phyloP scores from a whole-genome alignment of 2,888 invertebrate species.

The Drosophila kanekoi region DNA sequence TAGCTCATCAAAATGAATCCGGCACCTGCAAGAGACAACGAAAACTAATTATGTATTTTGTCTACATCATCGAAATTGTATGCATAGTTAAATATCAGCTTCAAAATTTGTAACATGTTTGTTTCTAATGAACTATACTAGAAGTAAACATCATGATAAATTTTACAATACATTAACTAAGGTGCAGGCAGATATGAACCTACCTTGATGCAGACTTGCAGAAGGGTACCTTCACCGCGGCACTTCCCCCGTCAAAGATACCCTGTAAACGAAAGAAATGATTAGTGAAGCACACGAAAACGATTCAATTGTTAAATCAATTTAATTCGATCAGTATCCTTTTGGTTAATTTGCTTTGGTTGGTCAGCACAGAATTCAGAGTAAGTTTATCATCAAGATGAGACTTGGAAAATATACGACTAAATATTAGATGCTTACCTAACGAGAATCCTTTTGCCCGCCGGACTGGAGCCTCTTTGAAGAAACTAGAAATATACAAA shows the following conservation, averaged over 20 bases:
- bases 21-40: constrained; percentile 10
- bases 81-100: constrained; percentile 52
- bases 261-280: constrained; percentile 15
- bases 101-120: constrained; percentile 71
- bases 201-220: constrained; percentile 19
- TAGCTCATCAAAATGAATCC: not conserved
- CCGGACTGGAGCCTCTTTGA: not conserved
- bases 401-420: not conserved
- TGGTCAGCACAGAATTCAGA: constrained; percentile 65
- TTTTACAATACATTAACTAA: not conserved
- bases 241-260: no score
- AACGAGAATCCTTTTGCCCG: not conserved
- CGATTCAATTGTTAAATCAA: not conserved
- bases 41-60: constrained; percentile 4
- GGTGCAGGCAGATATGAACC: not conserved
- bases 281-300: not conserved
- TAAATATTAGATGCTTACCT: constrained; percentile 1
- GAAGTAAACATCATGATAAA: constrained; percentile 65
- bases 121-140: constrained; percentile 80
- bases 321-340: constrained; percentile 61
- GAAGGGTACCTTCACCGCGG: accelerated
- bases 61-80: not conserved
- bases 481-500: not conserved
- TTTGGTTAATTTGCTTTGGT: constrained; percentile 63
- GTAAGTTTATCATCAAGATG: constrained; percentile 56